These are phyloP conservation scores for Antheraea assamensis DNA, from an alignment of 2,888 invertebrate genomes.

Conservation along the genomic window DNA sequence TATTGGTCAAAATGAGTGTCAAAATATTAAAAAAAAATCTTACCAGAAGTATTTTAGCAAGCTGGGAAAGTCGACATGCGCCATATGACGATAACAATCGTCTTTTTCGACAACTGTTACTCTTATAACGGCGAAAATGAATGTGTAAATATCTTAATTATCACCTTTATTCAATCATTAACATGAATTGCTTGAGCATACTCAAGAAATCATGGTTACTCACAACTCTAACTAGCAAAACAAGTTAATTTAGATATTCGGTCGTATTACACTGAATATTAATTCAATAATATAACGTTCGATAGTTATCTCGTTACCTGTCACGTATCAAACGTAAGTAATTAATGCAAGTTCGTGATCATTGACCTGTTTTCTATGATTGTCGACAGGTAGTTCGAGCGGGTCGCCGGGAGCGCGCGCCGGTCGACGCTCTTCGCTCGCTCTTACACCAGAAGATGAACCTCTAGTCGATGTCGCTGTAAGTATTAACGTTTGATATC, in stretches of 20 bases:
- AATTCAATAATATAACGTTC: background rate
- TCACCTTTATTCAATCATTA: too few relatives aligned
- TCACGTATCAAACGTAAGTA: background rate
- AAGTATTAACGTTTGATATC: constrained; percentile 60
- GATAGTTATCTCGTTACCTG: background rate
- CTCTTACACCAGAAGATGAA: constrained; percentile 87
- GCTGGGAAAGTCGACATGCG: too few relatives aligned
- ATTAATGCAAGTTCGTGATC: background rate
- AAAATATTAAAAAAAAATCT: too few relatives aligned
- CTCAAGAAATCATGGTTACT: too few relatives aligned
- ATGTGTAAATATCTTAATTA: too few relatives aligned
- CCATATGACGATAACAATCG: too few relatives aligned
- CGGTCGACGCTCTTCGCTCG: constrained; percentile 86
- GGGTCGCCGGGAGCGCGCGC: constrained; percentile 84
- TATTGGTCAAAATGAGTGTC: too few relatives aligned
- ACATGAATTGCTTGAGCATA: too few relatives aligned
- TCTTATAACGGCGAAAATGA: too few relatives aligned
- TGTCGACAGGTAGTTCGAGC: constrained; percentile 76
- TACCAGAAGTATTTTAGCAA: too few relatives aligned
- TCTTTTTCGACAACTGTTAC: too few relatives aligned
- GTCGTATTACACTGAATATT: background rate
- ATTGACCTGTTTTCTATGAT: constrained; percentile 33
- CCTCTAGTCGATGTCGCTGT: constrained; percentile 85
- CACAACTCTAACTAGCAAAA: background rate
- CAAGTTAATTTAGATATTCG: background rate